Evolutionary conservation across 2,888 invertebrate genomes (phyloP).

Genomic region (Amphiduros pacificus): DNA sequence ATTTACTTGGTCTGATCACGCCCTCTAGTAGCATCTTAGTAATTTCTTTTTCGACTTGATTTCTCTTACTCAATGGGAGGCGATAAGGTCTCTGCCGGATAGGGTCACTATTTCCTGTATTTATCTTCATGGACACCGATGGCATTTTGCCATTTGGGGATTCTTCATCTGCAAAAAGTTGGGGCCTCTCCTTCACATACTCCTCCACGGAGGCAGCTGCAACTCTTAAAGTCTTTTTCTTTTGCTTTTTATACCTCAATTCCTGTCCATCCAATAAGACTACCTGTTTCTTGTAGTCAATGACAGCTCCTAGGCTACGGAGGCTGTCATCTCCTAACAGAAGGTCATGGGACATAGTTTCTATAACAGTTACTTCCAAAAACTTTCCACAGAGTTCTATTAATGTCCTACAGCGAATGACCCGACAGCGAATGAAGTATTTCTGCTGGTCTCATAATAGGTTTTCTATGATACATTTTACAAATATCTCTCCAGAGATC

Average conservation of each 20-base stretch:
- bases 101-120: not conserved
- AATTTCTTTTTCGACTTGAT: constrained; percentile 1
- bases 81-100: constrained; percentile 8
- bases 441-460: not conserved
- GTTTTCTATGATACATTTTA: not conserved
- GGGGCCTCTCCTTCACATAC: not conserved
- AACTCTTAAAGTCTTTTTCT: not conserved
- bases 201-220: not conserved
- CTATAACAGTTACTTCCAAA: not conserved
- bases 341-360: not conserved
- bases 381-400: not conserved
- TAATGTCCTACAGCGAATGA: not conserved
- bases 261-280: not conserved
- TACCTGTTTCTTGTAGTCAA: not conserved
- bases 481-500: not conserved
- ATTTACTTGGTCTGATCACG: constrained; percentile 1
- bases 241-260: no score
- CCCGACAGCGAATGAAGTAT: not conserved
- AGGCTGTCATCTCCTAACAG: constrained; percentile 4
- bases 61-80: constrained; percentile 1
- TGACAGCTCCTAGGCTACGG: not conserved
- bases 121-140: not conserved
- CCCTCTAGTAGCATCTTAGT: constrained; percentile 10
- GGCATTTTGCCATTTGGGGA: not conserved
- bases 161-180: not conserved